Evolutionary conservation across 2,113 vertebrate species (phyloP).

Genomic region (Oceanites oceanicus): DNA sequence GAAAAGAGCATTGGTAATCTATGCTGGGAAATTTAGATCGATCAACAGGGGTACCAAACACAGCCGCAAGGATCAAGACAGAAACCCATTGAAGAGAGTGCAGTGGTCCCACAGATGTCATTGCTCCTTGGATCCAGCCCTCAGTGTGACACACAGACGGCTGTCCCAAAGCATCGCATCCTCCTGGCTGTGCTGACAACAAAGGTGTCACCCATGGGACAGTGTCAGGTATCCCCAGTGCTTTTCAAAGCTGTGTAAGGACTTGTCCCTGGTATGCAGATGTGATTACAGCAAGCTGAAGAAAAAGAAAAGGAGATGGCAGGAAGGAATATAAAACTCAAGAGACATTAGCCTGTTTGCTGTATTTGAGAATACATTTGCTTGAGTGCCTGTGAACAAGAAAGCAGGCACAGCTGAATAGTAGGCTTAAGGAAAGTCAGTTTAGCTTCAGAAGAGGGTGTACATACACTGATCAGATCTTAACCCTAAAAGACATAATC

Average conservation of each 20-base stretch:
- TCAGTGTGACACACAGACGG: accelerated
- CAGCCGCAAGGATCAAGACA: not conserved
- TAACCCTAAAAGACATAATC: slow-evolving; percentile 8
- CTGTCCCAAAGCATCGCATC: not conserved
- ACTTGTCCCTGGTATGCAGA: not conserved
- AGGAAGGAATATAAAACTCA: slow-evolving; percentile 40
- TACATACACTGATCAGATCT: slow-evolving; percentile 36
- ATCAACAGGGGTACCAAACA: accelerated
- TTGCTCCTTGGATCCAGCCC: not conserved
- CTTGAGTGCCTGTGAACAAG: slow-evolving; percentile 55
- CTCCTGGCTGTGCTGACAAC: not conserved
- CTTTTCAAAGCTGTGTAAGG: not conserved
- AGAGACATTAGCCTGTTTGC: slow-evolving; percentile 56
- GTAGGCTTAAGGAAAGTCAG: slow-evolving; percentile 32
- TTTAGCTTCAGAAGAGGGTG: slow-evolving; percentile 14
- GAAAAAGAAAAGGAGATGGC: not conserved
- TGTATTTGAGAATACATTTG: slow-evolving; percentile 30
- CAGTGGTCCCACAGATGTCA: not conserved
- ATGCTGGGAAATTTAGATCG: not conserved
- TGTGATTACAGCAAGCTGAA: not conserved
- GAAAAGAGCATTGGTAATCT: not conserved
- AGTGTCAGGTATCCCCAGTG: not conserved
- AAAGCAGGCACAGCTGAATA: not conserved
- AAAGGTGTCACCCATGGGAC: not conserved
- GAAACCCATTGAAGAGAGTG: accelerated